Base-by-base conservation (phyloP, 2,888 invertebrate species). In the Aspidapion aeneum region DNA sequence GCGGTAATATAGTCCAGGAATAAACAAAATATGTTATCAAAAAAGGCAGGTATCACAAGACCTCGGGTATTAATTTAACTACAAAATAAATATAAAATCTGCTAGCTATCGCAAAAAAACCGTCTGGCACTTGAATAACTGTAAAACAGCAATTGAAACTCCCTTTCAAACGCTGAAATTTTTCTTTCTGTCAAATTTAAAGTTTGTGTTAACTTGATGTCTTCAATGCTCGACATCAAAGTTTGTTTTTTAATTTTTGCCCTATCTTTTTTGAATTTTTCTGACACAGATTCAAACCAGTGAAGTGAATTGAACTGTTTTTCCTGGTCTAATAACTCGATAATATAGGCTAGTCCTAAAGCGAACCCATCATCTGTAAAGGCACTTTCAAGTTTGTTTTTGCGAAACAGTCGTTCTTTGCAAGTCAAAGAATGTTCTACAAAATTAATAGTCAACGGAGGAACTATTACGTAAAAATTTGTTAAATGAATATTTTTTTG, bases 301-400 rank as follows among this genome's bases (percentile, higher is more conserved):
- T 96, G 95, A 3, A 99, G 82, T 0, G 94, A 89, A 81, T 98
- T 95, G 77, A 98, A 91, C 73, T 93, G 91, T 18, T 79, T 77
- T 71, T 85, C 86, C 80, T 97, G 96, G 77, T 95, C 90, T 55
- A 98, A 81, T 64, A 98, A 83, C 76, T 93, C 94, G 64, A 98
- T 84, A 70, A 98, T 91, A 75, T 96, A 99, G 0, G 98, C 96
- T 48, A 92, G 78, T 62, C 89, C 99, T 87, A 99, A 93, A 2
- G 96, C 93, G 82, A 99, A 98, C 16, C 99, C 99, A 80, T 99
- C 99, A 79, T 99, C 98, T 12, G 97, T 96, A 77, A 99, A 96
- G 1, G 94, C 89, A 57, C 94, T 92, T 16, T 93, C 94, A 16
- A 85, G 83, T 81, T 91, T 92, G 76, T 92, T 92, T 77, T 94